A percentile compares a stretch with the other conserved stretches of the same genome.
Evolutionary conservation across 23 tunicate genomes (phyloP).

Genomic region (Aplidium turbinatum): DNA sequence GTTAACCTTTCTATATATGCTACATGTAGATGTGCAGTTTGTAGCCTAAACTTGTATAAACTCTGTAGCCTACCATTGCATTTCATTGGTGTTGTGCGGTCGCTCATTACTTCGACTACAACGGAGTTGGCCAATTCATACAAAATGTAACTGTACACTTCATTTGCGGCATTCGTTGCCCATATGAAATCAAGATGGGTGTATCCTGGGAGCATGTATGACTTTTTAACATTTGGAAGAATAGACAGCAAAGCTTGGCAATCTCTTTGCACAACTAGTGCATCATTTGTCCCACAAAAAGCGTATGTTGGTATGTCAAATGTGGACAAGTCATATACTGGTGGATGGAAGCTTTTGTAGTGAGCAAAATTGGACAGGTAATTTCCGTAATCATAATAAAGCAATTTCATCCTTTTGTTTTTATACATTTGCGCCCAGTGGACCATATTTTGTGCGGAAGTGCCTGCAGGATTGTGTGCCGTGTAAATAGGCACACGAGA

Average conservation of each 20-base stretch:
- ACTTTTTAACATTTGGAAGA: constrained; percentile 37
- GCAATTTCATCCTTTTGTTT: constrained; percentile 34
- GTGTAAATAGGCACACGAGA: constrained; percentile 69
- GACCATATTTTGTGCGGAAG: constrained; percentile 76
- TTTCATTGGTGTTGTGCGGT: too few relatives aligned
- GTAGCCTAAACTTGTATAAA: too few relatives aligned
- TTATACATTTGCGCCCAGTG: constrained; percentile 88
- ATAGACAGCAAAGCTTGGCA: constrained; percentile 33
- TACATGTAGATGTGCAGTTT: too few relatives aligned
- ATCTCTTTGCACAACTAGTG: constrained; percentile 62
- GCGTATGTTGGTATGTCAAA: constrained; percentile 73
- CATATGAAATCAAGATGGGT: constrained; percentile 81
- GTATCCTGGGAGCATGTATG: constrained; percentile 37
- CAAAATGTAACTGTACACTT: too few relatives aligned
- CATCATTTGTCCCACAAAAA: constrained; percentile 71
- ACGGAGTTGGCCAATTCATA: too few relatives aligned
- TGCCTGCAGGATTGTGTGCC: constrained; percentile 86
- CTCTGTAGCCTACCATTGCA: too few relatives aligned
- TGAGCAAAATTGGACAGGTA: constrained; percentile 31
- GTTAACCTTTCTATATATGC: too few relatives aligned
- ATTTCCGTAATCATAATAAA: constrained; percentile 73
- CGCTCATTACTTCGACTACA: too few relatives aligned
- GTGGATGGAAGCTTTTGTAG: constrained; percentile 51
- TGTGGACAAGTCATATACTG: constrained; percentile 50
- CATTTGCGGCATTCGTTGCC: constrained; percentile 41